phyloP scores from a whole-genome alignment of 2,888 invertebrate genomes.

The Luperina nickerlii region DNA sequence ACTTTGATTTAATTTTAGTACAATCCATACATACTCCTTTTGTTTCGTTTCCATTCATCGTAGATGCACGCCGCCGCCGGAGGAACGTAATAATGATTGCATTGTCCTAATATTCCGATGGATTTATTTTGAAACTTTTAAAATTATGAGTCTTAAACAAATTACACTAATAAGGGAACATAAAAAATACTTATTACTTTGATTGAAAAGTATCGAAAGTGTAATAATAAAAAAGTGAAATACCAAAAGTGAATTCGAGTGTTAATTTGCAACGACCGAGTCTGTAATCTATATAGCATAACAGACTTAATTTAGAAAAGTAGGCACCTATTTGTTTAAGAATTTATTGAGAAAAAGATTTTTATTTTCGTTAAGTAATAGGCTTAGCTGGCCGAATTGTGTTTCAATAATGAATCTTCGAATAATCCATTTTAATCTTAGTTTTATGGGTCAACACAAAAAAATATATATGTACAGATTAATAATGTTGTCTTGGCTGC shows the following conservation, averaged over 20 bases:
- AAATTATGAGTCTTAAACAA: not conserved
- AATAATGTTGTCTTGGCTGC: not conserved
- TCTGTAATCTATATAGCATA: conserved; percentile 17
- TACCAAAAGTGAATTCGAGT: not conserved
- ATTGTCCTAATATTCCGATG: not conserved
- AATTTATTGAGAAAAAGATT: conserved; percentile 20
- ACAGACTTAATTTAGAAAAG: not conserved
- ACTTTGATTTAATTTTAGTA: too few species aligned
- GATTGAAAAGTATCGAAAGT: conserved; percentile 1
- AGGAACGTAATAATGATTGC: too few species aligned
- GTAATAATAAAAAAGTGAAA: not conserved
- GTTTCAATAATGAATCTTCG: conserved; percentile 34
- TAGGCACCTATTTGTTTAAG: not conserved
- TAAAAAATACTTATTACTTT: not conserved
- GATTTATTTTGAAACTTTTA: not conserved
- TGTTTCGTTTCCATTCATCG: too few species aligned
- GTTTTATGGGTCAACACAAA: conserved; percentile 6
- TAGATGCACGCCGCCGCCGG: too few species aligned
- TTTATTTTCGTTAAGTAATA: conserved; percentile 49
- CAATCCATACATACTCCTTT: too few species aligned
- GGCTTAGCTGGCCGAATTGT: conserved; percentile 27
- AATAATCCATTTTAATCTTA: conserved; percentile 15
- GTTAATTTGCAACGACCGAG: not conserved
- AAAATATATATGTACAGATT: not conserved
- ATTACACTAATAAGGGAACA: not conserved